Base-by-base conservation (phyloP, 64 coral and sea anemone species). In the Hydrozoanthus tunicans region DNA sequence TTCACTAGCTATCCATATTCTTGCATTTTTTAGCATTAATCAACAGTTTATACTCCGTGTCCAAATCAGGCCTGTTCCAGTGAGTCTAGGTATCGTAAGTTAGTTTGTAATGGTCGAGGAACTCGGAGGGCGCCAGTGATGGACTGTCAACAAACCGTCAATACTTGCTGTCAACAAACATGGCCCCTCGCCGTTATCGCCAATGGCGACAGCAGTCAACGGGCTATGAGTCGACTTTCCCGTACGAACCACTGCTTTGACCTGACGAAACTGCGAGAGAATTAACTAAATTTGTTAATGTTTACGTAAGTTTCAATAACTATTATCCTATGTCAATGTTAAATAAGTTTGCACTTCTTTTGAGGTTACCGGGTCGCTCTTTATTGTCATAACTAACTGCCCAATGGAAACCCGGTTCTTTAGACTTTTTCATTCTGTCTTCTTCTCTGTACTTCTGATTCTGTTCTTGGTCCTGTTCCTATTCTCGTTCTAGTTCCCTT, bases 151-250 rank as follows among this genome's bases (percentile, higher is more conserved):
- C 53, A 51, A 13, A 55, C 84, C 69, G 59, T 88, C 84, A 75
- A 56, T 25, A 69, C 69, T 73, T 43, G 53, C 84, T 70, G 84
- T 88, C 69, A 88, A 56, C 27, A 88, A 10, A 12, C 84, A 88
- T 1, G 84, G 84, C 6, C 84, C 84, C 14, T 88, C 67, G 23
- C 84, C 84, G 12, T 88, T 51, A 88, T 88, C 84, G 13, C 69
- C 55, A 74, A 88, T 74, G 9, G 68, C 84, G 17, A 88, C 69
- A 24, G 68, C 54, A 32, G 58, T 74, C 3, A 88, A 14, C 0
- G 32, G 32, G 23, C 51, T 71, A 25, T 88, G 61, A 43, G 12
- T 32, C 11, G 4, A 13, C 23, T 43, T 17, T 60, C 69, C 84
- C 59, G 68, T 88, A 6, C 74, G 84, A 59, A 88, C 68, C 24